These are phyloP conservation scores for Anoplius nigerrimus DNA, from an alignment of 2,888 invertebrate genomes.

Conservation along the genomic window DNA sequence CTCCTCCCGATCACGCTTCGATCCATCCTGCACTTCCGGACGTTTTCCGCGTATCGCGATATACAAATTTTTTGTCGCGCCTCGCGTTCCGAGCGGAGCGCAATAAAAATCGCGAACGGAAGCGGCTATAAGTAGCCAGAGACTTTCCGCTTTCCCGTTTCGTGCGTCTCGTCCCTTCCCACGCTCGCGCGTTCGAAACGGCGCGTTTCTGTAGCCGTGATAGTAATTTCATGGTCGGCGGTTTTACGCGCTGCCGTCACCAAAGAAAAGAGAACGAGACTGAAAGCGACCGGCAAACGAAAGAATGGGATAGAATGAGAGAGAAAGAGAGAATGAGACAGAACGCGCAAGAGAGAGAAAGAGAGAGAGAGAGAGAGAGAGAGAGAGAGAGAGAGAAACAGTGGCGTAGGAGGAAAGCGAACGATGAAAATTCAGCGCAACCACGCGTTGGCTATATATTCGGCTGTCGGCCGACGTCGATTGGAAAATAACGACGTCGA, in stretches of 20 bases:
- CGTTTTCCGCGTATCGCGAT: no score
- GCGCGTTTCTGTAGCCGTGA: slow-evolving; percentile 13
- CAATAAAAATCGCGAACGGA: no score
- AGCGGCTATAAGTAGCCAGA: no score
- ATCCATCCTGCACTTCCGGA: no score
- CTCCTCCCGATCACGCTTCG: no score
- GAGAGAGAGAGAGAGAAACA: background rate
- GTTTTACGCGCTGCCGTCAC: slow-evolving; percentile 29
- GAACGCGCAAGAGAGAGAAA: background rate
- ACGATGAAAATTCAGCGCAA: slow-evolving; percentile 42
- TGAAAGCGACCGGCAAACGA: no score
- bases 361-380: background rate
- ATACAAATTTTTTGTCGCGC: no score
- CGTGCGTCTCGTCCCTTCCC: no score
- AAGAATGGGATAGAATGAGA: background rate
- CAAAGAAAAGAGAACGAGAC: background rate
- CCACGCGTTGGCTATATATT: slow-evolving; percentile 33
- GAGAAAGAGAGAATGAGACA: background rate
- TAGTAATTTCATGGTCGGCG: slow-evolving; percentile 51
- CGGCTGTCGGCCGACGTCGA: slow-evolving; percentile 30
- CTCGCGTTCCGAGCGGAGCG: no score
- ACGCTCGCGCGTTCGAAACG: background rate
- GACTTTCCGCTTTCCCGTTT: background rate
- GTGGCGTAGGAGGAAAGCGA: background rate
- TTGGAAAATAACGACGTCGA: slow-evolving; percentile 44